Conservation (phyloP, 1,140 invertebrate genomes). For the Trichomalopsis sarcophagae region DNA sequence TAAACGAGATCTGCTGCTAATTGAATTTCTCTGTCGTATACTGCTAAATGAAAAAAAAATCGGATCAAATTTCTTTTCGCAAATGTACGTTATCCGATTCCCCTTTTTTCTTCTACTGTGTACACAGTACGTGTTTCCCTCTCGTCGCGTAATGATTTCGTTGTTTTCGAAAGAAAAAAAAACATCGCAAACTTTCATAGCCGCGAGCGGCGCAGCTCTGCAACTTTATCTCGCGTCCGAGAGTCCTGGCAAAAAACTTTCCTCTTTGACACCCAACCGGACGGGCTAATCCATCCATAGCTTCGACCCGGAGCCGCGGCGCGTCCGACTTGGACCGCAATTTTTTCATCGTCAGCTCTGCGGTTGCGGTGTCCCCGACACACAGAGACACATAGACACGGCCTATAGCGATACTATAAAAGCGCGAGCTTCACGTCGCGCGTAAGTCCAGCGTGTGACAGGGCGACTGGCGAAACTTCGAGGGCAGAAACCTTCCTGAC, state of each 20-base stretch:
- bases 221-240: not conserved
- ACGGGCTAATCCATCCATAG: not conserved
- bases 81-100: no score
- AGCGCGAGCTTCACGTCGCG: not conserved
- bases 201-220: no score
- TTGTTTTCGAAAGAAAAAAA: no score
- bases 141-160: no score
- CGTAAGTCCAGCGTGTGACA: conserved; percentile 6
- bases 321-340: not conserved
- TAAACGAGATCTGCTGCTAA: no score
- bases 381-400: no score
- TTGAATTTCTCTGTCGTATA: no score
- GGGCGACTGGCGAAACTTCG: conserved; percentile 22
- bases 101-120: no score
- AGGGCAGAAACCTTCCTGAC: conserved; percentile 29
- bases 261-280: not conserved
- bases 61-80: no score
- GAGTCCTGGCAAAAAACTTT: not conserved
- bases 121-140: no score
- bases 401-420: conserved; percentile 5
- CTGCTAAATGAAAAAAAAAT: no score
- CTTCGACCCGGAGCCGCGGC: no score
- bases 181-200: not conserved
- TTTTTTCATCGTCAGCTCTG: not conserved
- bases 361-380: not conserved